phyloP scores from a whole-genome alignment of 2,113 vertebrate genomes.

The Aplodontia rufa region DNA sequence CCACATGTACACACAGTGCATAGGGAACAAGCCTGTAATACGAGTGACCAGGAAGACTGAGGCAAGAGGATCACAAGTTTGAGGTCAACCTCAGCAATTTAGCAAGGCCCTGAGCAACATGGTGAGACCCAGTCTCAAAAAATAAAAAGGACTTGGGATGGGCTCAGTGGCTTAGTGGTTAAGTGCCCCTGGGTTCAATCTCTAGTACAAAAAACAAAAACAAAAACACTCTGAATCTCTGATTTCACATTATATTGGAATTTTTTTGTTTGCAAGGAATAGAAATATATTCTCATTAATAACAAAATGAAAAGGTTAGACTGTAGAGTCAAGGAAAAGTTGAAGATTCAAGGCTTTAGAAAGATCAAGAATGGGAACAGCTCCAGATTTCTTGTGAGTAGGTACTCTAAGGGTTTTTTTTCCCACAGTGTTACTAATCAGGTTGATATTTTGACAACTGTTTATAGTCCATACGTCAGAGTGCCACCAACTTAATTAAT shows the following conservation, averaged over 20 bases:
- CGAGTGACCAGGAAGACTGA: no score
- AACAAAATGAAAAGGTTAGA: neutral
- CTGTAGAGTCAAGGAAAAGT: neutral
- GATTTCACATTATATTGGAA: slow-evolving; percentile 3
- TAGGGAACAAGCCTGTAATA: no score
- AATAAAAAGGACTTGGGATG: neutral
- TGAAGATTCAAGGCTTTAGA: neutral
- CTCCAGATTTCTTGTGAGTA: neutral
- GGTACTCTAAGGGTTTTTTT: neutral
- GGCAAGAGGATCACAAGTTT: neutral
- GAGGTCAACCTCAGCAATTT: neutral
- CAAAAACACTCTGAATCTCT: neutral
- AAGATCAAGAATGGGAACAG: neutral
- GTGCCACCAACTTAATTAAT: neutral
- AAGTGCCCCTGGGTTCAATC: neutral
- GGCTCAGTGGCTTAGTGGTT: neutral
- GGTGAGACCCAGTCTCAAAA: neutral
- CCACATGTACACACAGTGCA: no score
- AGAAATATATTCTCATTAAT: neutral
- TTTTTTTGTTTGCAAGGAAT: neutral
- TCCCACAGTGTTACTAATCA: neutral
- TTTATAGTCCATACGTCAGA: neutral
- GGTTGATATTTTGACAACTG: neutral
- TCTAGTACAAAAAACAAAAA: no score
- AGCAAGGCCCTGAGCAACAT: neutral